Base-by-base conservation (phyloP, 2,888 invertebrate species). In the Epinotia demarniana region DNA sequence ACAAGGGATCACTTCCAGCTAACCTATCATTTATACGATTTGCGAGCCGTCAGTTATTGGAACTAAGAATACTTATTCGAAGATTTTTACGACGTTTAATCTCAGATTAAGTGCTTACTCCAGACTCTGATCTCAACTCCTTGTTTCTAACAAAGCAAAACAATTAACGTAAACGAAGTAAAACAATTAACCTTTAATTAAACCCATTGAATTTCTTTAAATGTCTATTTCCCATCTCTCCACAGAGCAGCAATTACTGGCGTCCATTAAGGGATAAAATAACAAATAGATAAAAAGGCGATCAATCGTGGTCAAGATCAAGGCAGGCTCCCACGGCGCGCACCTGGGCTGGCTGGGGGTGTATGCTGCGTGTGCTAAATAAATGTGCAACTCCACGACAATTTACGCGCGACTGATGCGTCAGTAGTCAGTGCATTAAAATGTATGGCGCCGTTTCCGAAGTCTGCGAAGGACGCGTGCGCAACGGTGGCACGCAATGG, bases 251-350 rank as follows among this genome's bases (percentile, higher is more conserved):
- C 67, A 72, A 72, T 72, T 72, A 72, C 64, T 3, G 78, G 82
- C 82, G 80, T 78, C 77, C 78, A 78, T 78, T 77, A 78, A 77
- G 64, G 79, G 78, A 80, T n/a, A n/a, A n/a, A n/a, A n/a, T n/a
- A n/a, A 75, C 78, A 78, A 78, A 79, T 77, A 77, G 79, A 80
- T 79, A 80, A 81, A 85, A 81, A 81, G 80, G 79, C 77, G 75
- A 81, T 83, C 83, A 85, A 83, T 85, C 84, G 84, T 81, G 81
- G 84, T 82, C 86, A 85, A 85, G 83, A 85, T 85, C 84, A 83
- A 80, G 76, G 80, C 64, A 76, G 81, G 74, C 75, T 78, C 78
- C 78, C 78, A 78, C 78, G 78, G 72, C 69, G 69, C 62, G 77
- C 78, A 77, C 76, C 77, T 78, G 77, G 74, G 77, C 73, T 73